Evolutionary conservation across 2,113 vertebrate genomes (phyloP), one percentile per base, ranked within the genome.

Genomic region (Desmodus rotundus): DNA sequence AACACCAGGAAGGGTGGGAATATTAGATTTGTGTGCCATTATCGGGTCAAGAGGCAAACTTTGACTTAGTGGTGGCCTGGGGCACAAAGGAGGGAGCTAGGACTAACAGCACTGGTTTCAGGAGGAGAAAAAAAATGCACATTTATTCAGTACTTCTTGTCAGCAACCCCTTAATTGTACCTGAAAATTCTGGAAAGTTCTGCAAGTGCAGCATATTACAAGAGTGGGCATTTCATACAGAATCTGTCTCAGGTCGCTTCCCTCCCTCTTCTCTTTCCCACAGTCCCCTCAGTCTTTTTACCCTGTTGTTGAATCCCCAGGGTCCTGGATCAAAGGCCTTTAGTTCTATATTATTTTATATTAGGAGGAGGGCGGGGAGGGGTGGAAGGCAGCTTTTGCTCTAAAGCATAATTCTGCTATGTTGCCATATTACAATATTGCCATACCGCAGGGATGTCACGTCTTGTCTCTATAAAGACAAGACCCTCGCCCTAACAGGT

Each of bases 141-240:
- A 68, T 61, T 52, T 61, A 56, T 7, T 33, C 65, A 94, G 58
- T 11, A 41, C 36, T 67, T 86, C 36, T 52, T 68, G 33, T 73
- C 36, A 54, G 54, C 5, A 78, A 9, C 13, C 16, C 7, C 54
- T 84, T 24, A 65, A 28, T 76, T 85, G 78, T 20, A 12, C 5
- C 36, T 87, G 2, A 26, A 61, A 19, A 56, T 56, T 70, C 91
- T 87, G n/a, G 63, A 90, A 86, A 83, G 7, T 89, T 96, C 26
- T 96, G 17, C 43, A 43, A 74, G 14, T 22, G 1, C 33, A 84
- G 24, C 38, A 9, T 33, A 20, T 68, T 22, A 36, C 10, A 85
- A 17, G 36, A 87, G 58, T 52, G 2, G 9, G 19, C 20, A 33
- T 11, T 52, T 52, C 14, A 50, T n/a, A 63, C 4, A 31, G 36